These are phyloP conservation scores for Myotis daubentonii DNA, from an alignment of 2,797 vertebrate genomes.

Conservation along the genomic window DNA sequence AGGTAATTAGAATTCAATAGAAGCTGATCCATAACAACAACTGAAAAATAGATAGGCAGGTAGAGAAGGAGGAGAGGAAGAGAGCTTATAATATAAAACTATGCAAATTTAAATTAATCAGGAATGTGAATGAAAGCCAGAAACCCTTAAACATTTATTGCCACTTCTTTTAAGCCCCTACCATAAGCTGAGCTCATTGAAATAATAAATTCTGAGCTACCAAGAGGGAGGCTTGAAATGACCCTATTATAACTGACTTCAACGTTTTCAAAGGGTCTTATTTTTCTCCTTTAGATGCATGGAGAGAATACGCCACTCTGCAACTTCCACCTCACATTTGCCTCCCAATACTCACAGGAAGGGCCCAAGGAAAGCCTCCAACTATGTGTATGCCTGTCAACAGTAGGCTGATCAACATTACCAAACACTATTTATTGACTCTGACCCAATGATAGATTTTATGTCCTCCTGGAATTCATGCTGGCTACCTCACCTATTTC, in stretches of 20 bases:
- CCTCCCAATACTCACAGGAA: not conserved
- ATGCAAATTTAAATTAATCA: not conserved
- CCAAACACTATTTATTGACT: not conserved
- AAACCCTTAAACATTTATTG: constrained; percentile 3
- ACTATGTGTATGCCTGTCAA: not conserved
- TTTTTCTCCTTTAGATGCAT: not conserved
- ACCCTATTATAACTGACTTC: not conserved
- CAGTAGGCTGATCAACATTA: not conserved
- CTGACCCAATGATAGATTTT: not conserved
- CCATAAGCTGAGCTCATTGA: not conserved
- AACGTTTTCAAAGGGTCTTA: not conserved
- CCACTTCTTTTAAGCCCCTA: constrained; percentile 8
- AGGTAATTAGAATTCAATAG: not conserved
- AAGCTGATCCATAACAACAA: not conserved
- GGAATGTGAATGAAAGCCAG: not conserved
- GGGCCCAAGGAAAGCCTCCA: not conserved
- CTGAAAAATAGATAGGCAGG: not conserved
- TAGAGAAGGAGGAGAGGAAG: not conserved
- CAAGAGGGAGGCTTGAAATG: not conserved
- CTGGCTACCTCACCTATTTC: not conserved
- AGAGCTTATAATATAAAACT: not conserved
- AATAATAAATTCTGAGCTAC: not conserved
- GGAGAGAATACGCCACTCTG: not conserved
- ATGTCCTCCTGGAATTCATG: not conserved
- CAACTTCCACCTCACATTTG: not conserved